Conservation (phyloP, 2,888 invertebrate species). For the Dasypogon diadema region DNA sequence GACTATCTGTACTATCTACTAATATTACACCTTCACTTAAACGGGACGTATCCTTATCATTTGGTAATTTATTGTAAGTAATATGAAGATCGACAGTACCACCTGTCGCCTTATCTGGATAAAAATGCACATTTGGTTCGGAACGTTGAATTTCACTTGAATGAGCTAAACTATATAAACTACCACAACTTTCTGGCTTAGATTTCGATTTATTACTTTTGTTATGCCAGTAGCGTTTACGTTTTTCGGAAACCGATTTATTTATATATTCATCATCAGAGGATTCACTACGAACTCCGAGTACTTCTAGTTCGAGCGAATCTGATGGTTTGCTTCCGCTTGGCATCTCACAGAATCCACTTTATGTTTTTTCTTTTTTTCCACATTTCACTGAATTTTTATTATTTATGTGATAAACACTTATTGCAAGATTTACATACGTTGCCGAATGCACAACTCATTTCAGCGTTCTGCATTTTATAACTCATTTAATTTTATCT, state of each 20-base stretch:
- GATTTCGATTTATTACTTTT: conserved; percentile 49
- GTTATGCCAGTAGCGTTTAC: conserved; percentile 52
- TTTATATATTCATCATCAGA: conserved; percentile 56
- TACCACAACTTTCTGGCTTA: conserved; percentile 55
- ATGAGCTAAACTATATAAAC: conserved; percentile 54
- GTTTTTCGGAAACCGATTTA: conserved; percentile 46
- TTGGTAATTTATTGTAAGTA: conserved; percentile 18
- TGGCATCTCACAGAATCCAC: conserved; percentile 62
- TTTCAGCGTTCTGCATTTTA: not conserved
- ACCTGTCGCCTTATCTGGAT: conserved; percentile 17
- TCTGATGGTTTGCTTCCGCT: conserved; percentile 63
- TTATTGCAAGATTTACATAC: not conserved
- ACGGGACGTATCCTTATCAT: conserved; percentile 48
- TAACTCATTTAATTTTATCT: too few species aligned
- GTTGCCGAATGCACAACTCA: not conserved
- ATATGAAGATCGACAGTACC: conserved; percentile 21
- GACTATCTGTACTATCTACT: conserved; percentile 54
- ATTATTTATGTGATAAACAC: not conserved
- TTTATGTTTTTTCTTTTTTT: conserved; percentile 32
- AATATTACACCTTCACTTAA: conserved; percentile 49
- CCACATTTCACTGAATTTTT: conserved; percentile 43
- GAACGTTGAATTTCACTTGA: conserved; percentile 56
- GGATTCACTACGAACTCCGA: conserved; percentile 68
- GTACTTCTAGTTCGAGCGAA: conserved; percentile 70
- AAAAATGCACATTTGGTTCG: conserved; percentile 59